Base-by-base conservation (phyloP, 2,113 vertebrate species). In the Glaucidium brasilianum region DNA sequence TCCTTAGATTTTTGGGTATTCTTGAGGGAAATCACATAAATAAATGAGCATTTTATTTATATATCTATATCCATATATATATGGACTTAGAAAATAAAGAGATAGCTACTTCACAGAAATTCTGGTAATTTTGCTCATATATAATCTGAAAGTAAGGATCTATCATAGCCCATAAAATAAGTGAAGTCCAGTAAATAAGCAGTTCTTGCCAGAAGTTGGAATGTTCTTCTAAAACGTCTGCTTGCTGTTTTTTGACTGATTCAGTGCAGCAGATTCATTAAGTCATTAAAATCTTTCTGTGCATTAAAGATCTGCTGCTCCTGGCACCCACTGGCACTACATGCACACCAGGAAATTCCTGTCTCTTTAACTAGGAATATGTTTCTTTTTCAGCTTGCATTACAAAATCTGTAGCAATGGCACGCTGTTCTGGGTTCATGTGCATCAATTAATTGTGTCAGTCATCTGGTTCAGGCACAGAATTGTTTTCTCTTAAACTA, bases 261-360 rank as follows among this genome's bases (percentile, higher is more conserved):
- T 81, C 73, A 72, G 64, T 75, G 37, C 30, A 92, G 66, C 68
- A 92, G 60, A 66, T 78, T 95, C 89, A 95, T 85, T 62, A 94
- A 91, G 49, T 58, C 91, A 87, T 94, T 73, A 95, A 93, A 68
- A 16, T 19, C 66, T 12, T 87, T 91, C 83, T 66, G 39, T 39
- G 39, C 78, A 59, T 81, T 59, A 79, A 87, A 82, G 56, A 63
- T 67, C 37, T 68, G 49, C 91, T 89, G 49, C 55, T 94, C 76
- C 92, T 92, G 94, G 80, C 76, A 90, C 41, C 32, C 39, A 14
- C 56, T 52, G 79, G 71, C 62, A 74, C 79, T 43, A 16, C 2
- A 5, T 25, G 55, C 35, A 53, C 56, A 71, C 10, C 59, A 43
- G 78, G 78, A 93, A 85, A 92, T 82, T 90, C 88, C 55, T 5